Base-by-base conservation (phyloP, 2,888 invertebrate species). In the Drosophila monieri region DNA sequence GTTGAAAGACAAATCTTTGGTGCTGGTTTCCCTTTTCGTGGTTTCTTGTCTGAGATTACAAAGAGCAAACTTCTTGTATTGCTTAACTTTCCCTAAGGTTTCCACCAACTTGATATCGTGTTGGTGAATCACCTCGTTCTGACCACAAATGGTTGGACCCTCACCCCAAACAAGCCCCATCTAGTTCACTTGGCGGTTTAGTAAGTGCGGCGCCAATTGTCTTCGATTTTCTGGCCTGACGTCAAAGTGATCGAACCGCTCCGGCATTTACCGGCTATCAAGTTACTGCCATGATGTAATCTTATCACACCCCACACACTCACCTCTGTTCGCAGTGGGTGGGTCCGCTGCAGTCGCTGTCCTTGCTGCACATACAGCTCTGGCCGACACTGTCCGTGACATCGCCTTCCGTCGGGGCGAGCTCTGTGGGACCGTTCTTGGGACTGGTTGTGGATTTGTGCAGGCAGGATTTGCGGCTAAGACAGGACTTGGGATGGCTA, bases 401-500 rank as follows among this genome's bases (percentile, higher is more conserved):
- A 44, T 77, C 73, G 15, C 32, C 51, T 14, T 60, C 65, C 59
- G 68, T 55, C 39, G 69, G 57, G 69, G 58, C 23, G 57, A 59
- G 64, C 58, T 67, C 67, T 35, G 49, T 41, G 39, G 51, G 51
- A 12, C 23, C 57, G 46, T 32, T 30, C 23, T 15, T 18, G 18
- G 67, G 46, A 44, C 43, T 69, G 68, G 71, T 68, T 39, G 72
- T 77, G 62, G 54, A 37, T 56, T 77, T 80, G 59, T 89, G 85
- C 66, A 85, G 87, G 88, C 90, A 89, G 80, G 88, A 88, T 76
- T 89, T 88, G 60, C 90, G 89, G 61, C 89, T 93, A 39, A 94
- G 89, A 77, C 93, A 93, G 27, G 94, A 93, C 73, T 92, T 92
- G 5, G 94, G 93, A 66, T 90, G 90, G 53, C 85, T 80, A 15